A percentile compares a stretch with the other conserved stretches of the same genome.
These are phyloP conservation scores for Scyliorhinus canicula DNA, from an alignment of 2,797 vertebrate genomes.

Conservation along the genomic window DNA sequence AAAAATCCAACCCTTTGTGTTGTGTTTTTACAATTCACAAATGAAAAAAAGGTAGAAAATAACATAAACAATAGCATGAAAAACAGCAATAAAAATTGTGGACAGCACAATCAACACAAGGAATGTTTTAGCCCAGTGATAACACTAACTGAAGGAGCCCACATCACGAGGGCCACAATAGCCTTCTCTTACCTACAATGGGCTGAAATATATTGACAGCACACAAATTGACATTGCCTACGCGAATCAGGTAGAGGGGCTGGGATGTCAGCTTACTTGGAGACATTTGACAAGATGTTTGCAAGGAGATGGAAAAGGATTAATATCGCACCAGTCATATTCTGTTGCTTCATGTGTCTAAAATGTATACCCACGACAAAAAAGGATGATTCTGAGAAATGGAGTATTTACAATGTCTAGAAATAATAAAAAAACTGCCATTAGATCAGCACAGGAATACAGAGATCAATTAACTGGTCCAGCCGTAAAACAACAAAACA, in stretches of 20 bases:
- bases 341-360: slow-evolving; percentile 11
- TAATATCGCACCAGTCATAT: not conserved
- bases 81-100: not conserved
- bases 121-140: not conserved
- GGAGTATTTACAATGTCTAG: not conserved
- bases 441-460: slow-evolving; percentile 6
- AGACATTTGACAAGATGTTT: slow-evolving; percentile 8
- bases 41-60: not conserved
- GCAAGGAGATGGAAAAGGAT: not conserved
- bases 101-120: not conserved
- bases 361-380: not conserved
- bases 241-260: not conserved
- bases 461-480: slow-evolving; percentile 17
- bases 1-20: not conserved
- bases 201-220: not conserved
- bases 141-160: not conserved
- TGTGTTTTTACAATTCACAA: not conserved
- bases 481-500: slow-evolving; percentile 24
- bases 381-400: slow-evolving; percentile 11
- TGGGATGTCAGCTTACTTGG: slow-evolving; percentile 20
- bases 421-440: not conserved
- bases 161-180: not conserved
- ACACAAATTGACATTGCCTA: not conserved
- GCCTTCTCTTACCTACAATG: not conserved
- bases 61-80: not conserved